A percentile compares a stretch with the other conserved stretches of the same genome.
Conservation (phyloP, 2,113 vertebrate genomes). For the Rattus norvegicus region DNA sequence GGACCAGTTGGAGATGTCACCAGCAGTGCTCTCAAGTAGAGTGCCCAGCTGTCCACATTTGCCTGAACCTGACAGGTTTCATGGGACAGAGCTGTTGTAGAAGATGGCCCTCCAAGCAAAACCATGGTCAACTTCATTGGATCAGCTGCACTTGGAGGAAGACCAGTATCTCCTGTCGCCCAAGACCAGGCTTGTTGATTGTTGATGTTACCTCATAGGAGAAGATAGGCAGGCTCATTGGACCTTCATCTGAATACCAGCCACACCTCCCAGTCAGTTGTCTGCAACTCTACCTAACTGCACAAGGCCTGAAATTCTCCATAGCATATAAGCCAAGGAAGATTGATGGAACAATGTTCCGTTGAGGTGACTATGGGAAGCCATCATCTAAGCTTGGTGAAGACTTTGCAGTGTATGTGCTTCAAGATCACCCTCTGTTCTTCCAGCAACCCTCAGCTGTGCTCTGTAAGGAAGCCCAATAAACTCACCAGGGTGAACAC, state of each 20-base stretch:
- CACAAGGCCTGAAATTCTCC: background rate
- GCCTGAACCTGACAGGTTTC: background rate
- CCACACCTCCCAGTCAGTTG: background rate
- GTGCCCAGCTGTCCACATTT: background rate
- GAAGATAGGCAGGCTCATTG: background rate
- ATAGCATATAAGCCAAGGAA: background rate
- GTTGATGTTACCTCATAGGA: background rate
- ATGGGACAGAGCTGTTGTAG: background rate
- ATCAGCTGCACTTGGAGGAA: background rate
- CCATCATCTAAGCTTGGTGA: background rate
- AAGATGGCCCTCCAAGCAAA: background rate
- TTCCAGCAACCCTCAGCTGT: background rate
- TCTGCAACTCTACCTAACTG: background rate
- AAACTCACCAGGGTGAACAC: background rate
- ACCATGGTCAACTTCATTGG: background rate
- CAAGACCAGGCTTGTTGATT: background rate
- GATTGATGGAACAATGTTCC: background rate
- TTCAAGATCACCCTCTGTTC: background rate
- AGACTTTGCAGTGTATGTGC: background rate
- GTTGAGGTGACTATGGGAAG: background rate
- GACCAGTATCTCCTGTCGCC: accelerated
- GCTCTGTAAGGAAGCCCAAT: background rate
- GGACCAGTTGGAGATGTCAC: background rate
- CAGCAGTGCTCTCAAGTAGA: background rate
- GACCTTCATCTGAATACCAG: background rate